Conservation (phyloP, 1,140 invertebrate species). For the Drosophila yakuba region DNA sequence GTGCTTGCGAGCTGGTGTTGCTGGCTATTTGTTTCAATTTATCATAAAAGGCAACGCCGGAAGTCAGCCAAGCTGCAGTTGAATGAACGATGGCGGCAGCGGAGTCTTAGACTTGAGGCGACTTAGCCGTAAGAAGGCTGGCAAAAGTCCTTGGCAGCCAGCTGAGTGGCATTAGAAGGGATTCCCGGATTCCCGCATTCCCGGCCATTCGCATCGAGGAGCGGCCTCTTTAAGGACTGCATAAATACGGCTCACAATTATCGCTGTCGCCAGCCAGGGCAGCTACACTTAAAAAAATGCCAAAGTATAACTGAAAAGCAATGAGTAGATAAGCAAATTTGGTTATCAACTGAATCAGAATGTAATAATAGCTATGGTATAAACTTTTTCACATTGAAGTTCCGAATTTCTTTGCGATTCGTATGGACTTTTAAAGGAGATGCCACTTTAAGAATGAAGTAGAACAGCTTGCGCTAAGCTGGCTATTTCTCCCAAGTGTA, state of each 20-base stretch:
- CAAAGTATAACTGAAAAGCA: no score
- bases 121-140: slow-evolving; percentile 63
- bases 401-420: no score
- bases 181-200: slow-evolving; percentile 43
- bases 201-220: slow-evolving; percentile 23
- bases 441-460: no score
- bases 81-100: slow-evolving; percentile 63
- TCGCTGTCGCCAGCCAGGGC: slow-evolving; percentile 26
- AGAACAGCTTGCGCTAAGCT: no score
- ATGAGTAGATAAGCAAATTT: no score
- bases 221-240: slow-evolving; percentile 30
- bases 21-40: slow-evolving; percentile 83
- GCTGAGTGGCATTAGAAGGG: slow-evolving; percentile 58
- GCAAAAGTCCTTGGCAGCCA: slow-evolving; percentile 63
- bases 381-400: no score
- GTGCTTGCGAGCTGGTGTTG: slow-evolving; percentile 17
- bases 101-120: slow-evolving; percentile 65
- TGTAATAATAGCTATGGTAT: no score
- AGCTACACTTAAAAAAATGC: not conserved
- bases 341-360: no score
- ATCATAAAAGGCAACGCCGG: slow-evolving; percentile 81
- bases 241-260: slow-evolving; percentile 74
- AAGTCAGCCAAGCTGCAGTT: slow-evolving; percentile 78
- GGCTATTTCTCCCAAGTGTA: slow-evolving; percentile 26
- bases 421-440: no score